Evolutionary conservation across 1,140 invertebrate species (phyloP).

Genomic region (Bombus pyrosoma): DNA sequence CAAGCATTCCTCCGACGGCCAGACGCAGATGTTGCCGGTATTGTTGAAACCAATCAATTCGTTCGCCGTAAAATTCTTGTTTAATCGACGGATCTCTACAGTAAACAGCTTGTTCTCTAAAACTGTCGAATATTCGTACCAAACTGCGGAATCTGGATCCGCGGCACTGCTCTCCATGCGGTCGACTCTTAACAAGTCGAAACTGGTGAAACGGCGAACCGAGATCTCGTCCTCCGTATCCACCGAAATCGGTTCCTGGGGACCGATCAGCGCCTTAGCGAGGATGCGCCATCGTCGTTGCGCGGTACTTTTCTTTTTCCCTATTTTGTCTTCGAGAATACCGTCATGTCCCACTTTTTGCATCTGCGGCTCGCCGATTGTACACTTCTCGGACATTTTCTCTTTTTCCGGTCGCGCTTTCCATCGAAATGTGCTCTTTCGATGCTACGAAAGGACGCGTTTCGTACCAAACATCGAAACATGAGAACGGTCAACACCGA

Average conservation of each 20-base stretch:
- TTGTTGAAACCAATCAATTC: conserved; percentile 94
- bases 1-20: conserved; percentile 94
- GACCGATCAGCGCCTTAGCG: conserved; percentile 85
- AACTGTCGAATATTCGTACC: conserved; percentile 83
- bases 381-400: conserved; percentile 46
- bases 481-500: background rate
- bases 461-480: background rate
- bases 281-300: conserved; percentile 87
- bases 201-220: conserved; percentile 84
- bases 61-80: conserved; percentile 85
- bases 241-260: conserved; percentile 73
- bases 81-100: conserved; percentile 84
- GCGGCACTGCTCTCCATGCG: conserved; percentile 66
- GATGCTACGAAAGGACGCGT: background rate
- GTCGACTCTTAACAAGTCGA: conserved; percentile 81
- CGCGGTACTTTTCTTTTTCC: conserved; percentile 77
- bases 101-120: conserved; percentile 80
- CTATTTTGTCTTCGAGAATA: background rate
- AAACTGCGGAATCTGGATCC: conserved; percentile 69
- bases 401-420: background rate
- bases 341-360: background rate
- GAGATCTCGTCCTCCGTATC: conserved; percentile 81
- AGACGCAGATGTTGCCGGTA: conserved; percentile 95
- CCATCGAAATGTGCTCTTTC: background rate
- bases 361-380: background rate